Evolutionary conservation across 2,888 invertebrate species (phyloP), one percentile per base, ranked within the genome.

Genomic region (Parnassius orleans): DNA sequence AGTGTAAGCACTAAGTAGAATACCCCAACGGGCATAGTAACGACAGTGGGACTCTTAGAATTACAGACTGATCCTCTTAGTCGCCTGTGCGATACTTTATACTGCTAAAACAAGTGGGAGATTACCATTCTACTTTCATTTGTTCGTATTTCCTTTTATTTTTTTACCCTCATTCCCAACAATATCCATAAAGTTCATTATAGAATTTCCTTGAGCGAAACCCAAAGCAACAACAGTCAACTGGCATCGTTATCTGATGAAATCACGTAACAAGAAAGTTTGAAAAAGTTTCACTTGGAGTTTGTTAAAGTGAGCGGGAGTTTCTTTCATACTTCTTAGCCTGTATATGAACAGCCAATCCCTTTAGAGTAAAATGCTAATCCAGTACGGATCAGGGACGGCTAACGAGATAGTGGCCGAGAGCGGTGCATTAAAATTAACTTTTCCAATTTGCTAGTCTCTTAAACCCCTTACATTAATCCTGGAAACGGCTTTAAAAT

Each of bases 381-480:
- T 50, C 65, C 57, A 65, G 72, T 63, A 60, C 62, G 65, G 57
- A 65, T 67, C 66, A 65, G 69, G 67, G 71, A 70, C 67, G 71
- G 72, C 73, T 80, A 82, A 80, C 74, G 77, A 83, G 82, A 78
- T 78, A 76, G 76, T 73, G 66, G 69, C 68, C 65, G 64, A 67
- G 66, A 70, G 68, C 68, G 69, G 67, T 70, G 78, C 72, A 80
- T 82, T 80, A 79, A 80, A 83, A 80, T 83, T 81, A 81, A 81
- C 80, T 83, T 80, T 83, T 78, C 77, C 78, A 78, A 81, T 82
- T 75, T 74, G 72, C 71, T 68, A 72, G 75, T 69, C 73, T 72
- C 72, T 73, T 77, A 77, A 80, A 71, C 71, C 74, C 72, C 71
- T 72, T 72, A 75, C 68, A 74, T 73, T 69, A 69, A 68, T 69